These are phyloP conservation scores for Drosophila birchii DNA, from an alignment of 2,888 invertebrate genomes.

Conservation along the genomic window DNA sequence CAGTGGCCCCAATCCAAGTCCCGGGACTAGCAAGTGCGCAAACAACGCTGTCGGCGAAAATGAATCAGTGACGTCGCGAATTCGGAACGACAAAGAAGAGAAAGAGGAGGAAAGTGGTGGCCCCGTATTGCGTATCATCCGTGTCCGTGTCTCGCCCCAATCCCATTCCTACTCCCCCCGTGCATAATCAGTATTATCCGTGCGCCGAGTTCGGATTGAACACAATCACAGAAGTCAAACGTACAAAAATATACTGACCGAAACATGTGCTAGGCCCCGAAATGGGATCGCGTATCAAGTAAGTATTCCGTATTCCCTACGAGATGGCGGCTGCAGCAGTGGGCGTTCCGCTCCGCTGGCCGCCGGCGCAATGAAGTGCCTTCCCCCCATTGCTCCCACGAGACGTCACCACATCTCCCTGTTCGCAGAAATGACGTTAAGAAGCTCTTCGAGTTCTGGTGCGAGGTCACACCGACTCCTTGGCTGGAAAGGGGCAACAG, in stretches of 20 bases:
- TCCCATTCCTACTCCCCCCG: constrained; percentile 9
- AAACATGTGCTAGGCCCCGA: constrained; percentile 68
- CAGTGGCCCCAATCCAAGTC: constrained; percentile 43
- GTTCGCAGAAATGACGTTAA: constrained; percentile 83
- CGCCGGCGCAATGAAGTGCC: constrained; percentile 7
- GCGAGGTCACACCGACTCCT: constrained; percentile 82
- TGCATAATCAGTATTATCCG: constrained; percentile 49
- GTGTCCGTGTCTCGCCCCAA: constrained; percentile 4
- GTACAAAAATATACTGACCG: constrained; percentile 22
- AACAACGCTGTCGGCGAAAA: constrained; percentile 45
- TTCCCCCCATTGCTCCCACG: constrained; percentile 24
- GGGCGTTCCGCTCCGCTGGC: constrained; percentile 78
- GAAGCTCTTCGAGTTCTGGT: constrained; percentile 85
- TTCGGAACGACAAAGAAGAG: constrained; percentile 52
- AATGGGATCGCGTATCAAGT: constrained; percentile 83
- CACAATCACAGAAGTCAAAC: constrained; percentile 33
- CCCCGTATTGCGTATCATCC: constrained; percentile 25
- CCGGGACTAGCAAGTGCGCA: constrained; percentile 17
- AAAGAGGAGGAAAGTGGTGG: constrained; percentile 53
- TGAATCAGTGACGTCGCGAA: constrained; percentile 75
- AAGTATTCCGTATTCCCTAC: constrained; percentile 65
- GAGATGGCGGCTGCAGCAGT: constrained; percentile 47
- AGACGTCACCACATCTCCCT: constrained; percentile 18
- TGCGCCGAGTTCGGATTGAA: constrained; percentile 28
- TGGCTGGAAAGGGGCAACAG: constrained; percentile 69